Evolutionary conservation across 2,888 invertebrate genomes (phyloP).

Genomic region (Brachyopa scutellaris): DNA sequence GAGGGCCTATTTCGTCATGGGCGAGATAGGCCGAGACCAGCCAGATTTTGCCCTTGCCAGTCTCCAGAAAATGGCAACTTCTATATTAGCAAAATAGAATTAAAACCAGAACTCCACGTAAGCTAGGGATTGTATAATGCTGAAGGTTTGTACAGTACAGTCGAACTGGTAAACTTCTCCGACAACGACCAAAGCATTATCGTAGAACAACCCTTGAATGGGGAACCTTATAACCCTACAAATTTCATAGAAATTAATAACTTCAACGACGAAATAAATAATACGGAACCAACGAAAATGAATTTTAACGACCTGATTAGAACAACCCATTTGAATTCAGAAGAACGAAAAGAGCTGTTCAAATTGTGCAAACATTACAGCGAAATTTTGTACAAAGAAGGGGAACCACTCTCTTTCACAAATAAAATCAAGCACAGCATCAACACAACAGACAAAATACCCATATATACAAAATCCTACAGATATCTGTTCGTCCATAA

Average conservation of each 20-base stretch:
- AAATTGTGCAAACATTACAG: not conserved
- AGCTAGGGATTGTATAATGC: slow-evolving; percentile 8
- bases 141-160: not conserved
- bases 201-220: too few relatives aligned
- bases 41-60: too few relatives aligned
- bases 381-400: slow-evolving; percentile 15
- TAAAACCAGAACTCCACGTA: slow-evolving; percentile 4
- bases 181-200: not conserved
- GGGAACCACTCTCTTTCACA: not conserved
- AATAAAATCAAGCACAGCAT: slow-evolving; percentile 28
- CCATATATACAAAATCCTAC: slow-evolving; percentile 5
- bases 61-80: not conserved
- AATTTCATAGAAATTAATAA: not conserved
- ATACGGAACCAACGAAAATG: too few relatives aligned
- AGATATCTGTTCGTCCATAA: slow-evolving; percentile 19
- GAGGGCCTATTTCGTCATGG: too few relatives aligned
- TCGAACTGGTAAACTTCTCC: slow-evolving; percentile 10
- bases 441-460: slow-evolving; percentile 5
- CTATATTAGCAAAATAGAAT: not conserved
- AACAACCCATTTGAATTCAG: slow-evolving; percentile 3
- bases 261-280: not conserved
- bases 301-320: not conserved
- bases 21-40: too few relatives aligned
- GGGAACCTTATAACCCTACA: not conserved
- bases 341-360: slow-evolving; percentile 1